Conservation (phyloP, 1,140 invertebrate species). For the Mylabris phalerata region DNA sequence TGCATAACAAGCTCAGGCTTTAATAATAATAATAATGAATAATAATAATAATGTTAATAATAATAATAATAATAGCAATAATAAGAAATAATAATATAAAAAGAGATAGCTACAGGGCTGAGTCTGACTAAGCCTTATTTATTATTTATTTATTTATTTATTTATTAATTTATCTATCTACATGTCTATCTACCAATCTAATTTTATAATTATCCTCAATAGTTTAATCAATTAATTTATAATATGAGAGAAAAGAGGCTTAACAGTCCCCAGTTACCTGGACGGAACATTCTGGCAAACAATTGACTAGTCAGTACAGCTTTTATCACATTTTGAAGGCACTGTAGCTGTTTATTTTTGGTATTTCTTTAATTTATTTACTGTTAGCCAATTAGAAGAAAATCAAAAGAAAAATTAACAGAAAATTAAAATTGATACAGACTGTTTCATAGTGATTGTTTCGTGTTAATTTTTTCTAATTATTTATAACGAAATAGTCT, state of each 20-base stretch:
- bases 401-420: too few species aligned
- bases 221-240: background rate
- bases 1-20: constrained; percentile 5
- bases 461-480: too few species aligned
- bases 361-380: background rate
- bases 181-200: background rate
- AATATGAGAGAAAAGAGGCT: background rate
- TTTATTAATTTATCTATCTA: background rate
- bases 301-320: constrained; percentile 10
- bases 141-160: background rate
- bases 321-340: constrained; percentile 4
- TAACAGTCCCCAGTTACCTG: constrained; percentile 7
- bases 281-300: constrained; percentile 4
- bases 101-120: background rate
- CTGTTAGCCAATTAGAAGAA: background rate
- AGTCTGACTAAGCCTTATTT: constrained; percentile 4
- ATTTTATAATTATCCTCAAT: background rate
- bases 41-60: background rate
- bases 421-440: too few species aligned
- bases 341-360: background rate
- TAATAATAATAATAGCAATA: constrained; percentile 1
- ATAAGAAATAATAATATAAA: background rate
- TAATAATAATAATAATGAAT: background rate
- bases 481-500: too few species aligned
- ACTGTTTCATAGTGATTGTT: too few species aligned